Evolutionary conservation across 2,797 vertebrate genomes (phyloP), one percentile per base, ranked within the genome.

Genomic region (Siniperca obscura): DNA sequence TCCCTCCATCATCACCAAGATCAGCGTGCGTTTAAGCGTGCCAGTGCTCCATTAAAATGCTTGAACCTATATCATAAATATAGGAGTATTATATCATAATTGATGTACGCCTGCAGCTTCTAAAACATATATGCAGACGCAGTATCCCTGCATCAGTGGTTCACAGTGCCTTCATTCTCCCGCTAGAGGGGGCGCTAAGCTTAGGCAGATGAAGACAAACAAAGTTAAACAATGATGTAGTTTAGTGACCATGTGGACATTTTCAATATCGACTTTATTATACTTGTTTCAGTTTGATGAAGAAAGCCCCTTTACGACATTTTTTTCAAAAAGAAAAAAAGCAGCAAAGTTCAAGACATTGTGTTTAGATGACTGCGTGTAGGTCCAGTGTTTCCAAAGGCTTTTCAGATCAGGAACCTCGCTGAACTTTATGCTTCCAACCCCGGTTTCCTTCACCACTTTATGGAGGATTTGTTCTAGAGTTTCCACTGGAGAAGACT

Each of bases 161-260:
- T 42, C 10, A 8, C 7, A 19, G 38, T 84, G 16, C 30, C 55
- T 3, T 17, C 5, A 22, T 53, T 38, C 6, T 0, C 11, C 91
- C 93, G 69, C 86, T 90, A 95, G 94, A 92, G 91, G 92, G 93
- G 3, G 95, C 87, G 34, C 85, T 52, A 48, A 74, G 72, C 82
- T 74, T 3, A 60, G 52, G 21, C 42, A 87, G 38, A 57, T 16
- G 17, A 0, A 56, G 27, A 62, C 0, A 3, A 36, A 48, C 7
- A 2, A 34, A 21, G 42, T 25, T 7, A 56, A 53, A 25, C 61
- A 40, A 21, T 16, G 19, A 16, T 46, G 21, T 1, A 3, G 21
- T 48, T 68, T 22, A 21, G 11, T 50, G 46, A 10, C 3, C 44
- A 9, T 53, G n/a, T 50, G 21, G 9, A 42, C 7, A 38, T 27